phyloP scores from a whole-genome alignment of 2,113 vertebrate genomes.

The Apodemus sylvaticus region DNA sequence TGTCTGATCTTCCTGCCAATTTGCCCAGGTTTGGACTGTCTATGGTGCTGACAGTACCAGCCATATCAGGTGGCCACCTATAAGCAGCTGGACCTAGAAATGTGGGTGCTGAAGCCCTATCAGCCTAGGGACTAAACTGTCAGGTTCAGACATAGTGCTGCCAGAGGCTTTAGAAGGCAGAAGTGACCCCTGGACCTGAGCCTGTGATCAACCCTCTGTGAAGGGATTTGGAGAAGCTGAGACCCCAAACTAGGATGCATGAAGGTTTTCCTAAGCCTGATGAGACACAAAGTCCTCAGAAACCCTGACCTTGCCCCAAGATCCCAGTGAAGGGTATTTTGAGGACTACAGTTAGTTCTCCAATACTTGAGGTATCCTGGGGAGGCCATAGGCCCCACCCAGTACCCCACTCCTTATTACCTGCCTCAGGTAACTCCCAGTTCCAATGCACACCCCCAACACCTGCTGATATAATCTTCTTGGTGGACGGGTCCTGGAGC shows the following conservation, averaged over 20 bases:
- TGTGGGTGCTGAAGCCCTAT: not conserved
- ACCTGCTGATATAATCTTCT: conserved; percentile 87
- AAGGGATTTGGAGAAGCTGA: not conserved
- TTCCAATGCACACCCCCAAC: conserved; percentile 87
- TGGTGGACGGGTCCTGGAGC: conserved; percentile 98
- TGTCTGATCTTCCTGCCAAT: not conserved
- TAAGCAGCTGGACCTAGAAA: not conserved
- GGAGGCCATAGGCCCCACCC: not conserved
- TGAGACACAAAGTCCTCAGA: not conserved
- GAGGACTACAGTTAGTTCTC: not conserved
- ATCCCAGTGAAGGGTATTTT: not conserved
- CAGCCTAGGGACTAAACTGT: accelerated
- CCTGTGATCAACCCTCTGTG: not conserved
- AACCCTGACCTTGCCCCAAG: not conserved
- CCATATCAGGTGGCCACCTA: accelerated
- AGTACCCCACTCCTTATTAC: too few species aligned
- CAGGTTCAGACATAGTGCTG: accelerated
- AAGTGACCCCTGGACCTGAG: not conserved
- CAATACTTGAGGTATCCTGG: not conserved
- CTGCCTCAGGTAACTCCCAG: conserved; percentile 73
- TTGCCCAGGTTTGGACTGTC: not conserved
- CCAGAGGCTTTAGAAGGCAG: not conserved
- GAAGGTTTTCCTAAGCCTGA: not conserved
- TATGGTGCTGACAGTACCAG: accelerated
- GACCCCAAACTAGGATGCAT: accelerated